Evolutionary conservation across 2,113 vertebrate genomes (phyloP).

Genomic region (Parus major): DNA sequence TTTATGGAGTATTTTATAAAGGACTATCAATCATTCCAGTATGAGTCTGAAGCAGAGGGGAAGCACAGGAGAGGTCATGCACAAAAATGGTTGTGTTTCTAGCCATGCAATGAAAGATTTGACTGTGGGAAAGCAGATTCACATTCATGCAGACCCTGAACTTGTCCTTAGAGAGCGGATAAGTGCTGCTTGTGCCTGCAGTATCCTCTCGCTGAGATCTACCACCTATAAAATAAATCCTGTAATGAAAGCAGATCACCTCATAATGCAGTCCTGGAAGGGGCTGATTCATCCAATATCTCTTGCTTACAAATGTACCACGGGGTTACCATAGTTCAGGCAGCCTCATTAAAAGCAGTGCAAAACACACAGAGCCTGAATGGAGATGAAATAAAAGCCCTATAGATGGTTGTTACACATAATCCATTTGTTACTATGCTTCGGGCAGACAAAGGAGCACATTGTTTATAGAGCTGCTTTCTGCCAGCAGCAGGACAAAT

Average conservation of each 20-base stretch:
- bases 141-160: conserved; percentile 27
- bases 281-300: conserved; percentile 64
- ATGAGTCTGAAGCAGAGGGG: conserved; percentile 7
- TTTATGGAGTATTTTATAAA: conserved; percentile 48
- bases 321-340: conserved; percentile 81
- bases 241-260: conserved; percentile 63
- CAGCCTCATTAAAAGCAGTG: conserved; percentile 61
- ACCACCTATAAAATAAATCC: conserved; percentile 60
- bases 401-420: conserved; percentile 34
- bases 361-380: conserved; percentile 46
- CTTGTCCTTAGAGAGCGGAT: conserved; percentile 8
- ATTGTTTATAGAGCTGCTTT: conserved; percentile 47
- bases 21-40: conserved; percentile 58
- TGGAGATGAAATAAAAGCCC: conserved; percentile 62
- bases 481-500: conserved; percentile 42
- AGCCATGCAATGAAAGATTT: conserved; percentile 9
- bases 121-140: conserved; percentile 56
- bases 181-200: background rate
- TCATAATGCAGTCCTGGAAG: conserved; percentile 60
- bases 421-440: conserved; percentile 45
- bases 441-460: background rate
- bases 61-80: conserved; percentile 25
- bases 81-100: conserved; percentile 36
- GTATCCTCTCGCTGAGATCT: background rate
- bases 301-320: conserved; percentile 62